Conservation (phyloP, 2,113 vertebrate genomes). For the Notarius quadriscutis region DNA sequence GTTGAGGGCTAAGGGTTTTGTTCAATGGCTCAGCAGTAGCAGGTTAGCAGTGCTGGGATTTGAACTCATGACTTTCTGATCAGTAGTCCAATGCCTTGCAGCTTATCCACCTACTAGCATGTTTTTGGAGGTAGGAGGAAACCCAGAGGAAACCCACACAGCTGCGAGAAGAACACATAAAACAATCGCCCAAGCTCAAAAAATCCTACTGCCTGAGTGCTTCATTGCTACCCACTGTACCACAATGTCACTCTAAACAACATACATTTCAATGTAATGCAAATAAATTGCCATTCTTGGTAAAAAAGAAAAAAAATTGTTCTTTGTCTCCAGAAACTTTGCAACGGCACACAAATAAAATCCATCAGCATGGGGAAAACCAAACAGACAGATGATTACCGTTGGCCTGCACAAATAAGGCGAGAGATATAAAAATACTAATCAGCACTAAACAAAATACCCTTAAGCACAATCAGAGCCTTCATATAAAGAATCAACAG, state of each 20-base stretch:
- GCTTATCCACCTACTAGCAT: background rate
- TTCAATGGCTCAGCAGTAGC: too few relatives aligned
- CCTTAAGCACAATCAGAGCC: background rate
- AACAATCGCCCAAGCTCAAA: background rate
- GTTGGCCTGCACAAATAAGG: background rate
- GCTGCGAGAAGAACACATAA: background rate
- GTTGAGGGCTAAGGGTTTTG: too few relatives aligned
- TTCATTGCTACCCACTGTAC: background rate
- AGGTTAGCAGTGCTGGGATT: too few relatives aligned
- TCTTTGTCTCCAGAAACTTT: background rate
- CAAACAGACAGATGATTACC: background rate
- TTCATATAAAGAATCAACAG: background rate
- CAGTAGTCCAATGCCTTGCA: too few relatives aligned
- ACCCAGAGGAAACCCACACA: background rate
- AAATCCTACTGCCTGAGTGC: too few relatives aligned
- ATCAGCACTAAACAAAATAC: background rate
- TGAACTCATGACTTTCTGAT: too few relatives aligned
- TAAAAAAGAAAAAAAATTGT: background rate
- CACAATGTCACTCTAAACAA: background rate
- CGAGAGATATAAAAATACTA: background rate
- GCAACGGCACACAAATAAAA: background rate
- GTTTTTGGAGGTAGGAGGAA: background rate
- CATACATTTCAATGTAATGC: background rate
- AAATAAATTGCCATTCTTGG: background rate
- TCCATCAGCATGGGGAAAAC: background rate